A percentile compares a stretch with the other conserved stretches of the same genome.
Evolutionary conservation across 2,113 vertebrate species (phyloP).

Genomic region (Tragelaphus buxtoni): DNA sequence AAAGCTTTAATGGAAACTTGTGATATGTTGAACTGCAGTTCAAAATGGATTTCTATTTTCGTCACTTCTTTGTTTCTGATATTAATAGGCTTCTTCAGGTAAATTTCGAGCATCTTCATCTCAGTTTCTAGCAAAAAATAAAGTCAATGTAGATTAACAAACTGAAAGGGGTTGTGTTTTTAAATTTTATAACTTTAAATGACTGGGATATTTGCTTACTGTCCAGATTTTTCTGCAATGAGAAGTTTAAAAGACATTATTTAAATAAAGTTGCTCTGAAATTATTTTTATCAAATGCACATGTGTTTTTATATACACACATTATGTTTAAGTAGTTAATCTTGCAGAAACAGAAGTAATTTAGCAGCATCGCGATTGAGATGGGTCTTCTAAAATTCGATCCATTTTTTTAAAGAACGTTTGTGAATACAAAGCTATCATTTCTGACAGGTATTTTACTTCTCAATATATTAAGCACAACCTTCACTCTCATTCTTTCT

Average conservation of each 20-base stretch:
- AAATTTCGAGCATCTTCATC: slow-evolving; percentile 77
- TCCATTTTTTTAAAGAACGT: not conserved
- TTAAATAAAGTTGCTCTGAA: not conserved
- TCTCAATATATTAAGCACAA: not conserved
- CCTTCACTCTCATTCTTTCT: not conserved
- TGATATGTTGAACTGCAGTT: slow-evolving; percentile 73
- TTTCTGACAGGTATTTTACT: not conserved
- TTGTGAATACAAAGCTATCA: not conserved
- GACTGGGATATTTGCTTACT: not conserved
- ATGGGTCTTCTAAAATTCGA: not conserved
- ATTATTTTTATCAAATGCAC: not conserved
- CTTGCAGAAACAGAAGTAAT: not conserved
- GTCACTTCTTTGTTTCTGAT: slow-evolving; percentile 77
- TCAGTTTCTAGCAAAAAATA: slow-evolving; percentile 68
- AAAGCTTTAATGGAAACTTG: slow-evolving; percentile 76
- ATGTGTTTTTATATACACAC: not conserved
- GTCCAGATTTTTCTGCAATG: not conserved
- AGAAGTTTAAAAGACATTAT: not conserved
- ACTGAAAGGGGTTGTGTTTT: not conserved
- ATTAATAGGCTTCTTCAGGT: slow-evolving; percentile 75
- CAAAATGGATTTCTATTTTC: slow-evolving; percentile 85
- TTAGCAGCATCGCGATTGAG: not conserved
- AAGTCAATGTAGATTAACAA: not conserved
- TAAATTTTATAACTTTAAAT: not conserved
- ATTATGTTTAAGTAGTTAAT: not conserved